Percentiles rank a stretch among this genome's conserved stretches.
Conservation (phyloP, 2,113 vertebrate genomes). For the Odontesthes bonariensis region DNA sequence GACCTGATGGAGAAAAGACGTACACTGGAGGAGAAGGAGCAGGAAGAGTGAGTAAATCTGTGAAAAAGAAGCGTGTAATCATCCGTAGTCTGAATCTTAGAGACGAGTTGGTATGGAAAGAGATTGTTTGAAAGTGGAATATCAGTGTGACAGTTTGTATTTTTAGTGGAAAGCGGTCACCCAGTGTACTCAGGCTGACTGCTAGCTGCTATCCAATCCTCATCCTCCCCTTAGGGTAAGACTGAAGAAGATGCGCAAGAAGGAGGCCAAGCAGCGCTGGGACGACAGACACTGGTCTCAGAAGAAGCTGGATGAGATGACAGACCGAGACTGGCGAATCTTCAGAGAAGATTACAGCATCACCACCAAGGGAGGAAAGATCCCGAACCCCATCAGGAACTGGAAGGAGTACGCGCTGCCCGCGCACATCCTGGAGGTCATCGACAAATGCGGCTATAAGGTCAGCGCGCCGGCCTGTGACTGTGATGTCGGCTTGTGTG, state of each 20-base stretch:
- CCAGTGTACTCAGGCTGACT: neutral
- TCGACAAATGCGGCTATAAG: conserved; percentile 98
- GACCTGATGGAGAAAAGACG: conserved; percentile 97
- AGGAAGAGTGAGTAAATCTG: conserved; percentile 91
- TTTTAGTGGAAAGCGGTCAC: neutral
- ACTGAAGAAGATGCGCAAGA: conserved; percentile 95
- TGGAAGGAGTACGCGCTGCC: conserved; percentile 97
- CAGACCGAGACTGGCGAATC: conserved; percentile 97
- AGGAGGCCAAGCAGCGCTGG: conserved; percentile 99
- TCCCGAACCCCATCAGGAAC: conserved; percentile 97
- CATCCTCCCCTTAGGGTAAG: conserved; percentile 80
- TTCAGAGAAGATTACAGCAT: conserved; percentile 98
- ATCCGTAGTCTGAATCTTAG: neutral
- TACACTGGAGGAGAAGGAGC: conserved; percentile 96
- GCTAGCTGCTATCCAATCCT: neutral
- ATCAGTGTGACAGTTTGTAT: neutral
- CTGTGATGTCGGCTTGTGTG: too few species aligned
- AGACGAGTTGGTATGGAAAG: neutral
- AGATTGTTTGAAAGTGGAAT: neutral
- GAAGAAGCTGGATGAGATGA: conserved; percentile 99
- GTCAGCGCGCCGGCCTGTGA: conserved; percentile 67
- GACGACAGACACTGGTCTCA: conserved; percentile 98
- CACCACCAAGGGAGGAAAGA: conserved; percentile 98
- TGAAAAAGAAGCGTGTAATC: neutral
- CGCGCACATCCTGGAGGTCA: conserved; percentile 96